Conservation (phyloP, 2,113 vertebrate species). For the Gavialis gangeticus region DNA sequence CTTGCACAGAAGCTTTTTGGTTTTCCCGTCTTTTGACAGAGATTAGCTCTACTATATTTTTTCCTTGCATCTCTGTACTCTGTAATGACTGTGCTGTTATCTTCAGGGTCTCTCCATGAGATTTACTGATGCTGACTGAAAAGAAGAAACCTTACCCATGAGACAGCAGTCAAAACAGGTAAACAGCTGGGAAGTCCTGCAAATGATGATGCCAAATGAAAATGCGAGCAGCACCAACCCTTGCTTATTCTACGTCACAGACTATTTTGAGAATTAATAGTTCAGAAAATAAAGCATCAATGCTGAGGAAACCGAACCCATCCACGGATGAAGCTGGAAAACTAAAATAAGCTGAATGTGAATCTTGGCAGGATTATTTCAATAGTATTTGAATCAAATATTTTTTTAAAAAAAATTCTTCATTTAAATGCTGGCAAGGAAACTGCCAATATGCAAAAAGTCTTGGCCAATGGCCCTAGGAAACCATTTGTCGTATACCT, state of each 20-base stretch:
- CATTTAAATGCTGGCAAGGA: not conserved
- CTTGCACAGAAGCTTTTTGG: not conserved
- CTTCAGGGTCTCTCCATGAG: not conserved
- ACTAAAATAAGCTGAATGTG: not conserved
- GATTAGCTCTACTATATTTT: not conserved
- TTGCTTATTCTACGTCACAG: not conserved
- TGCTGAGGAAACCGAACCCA: not conserved
- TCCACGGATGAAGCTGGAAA: rapidly evolving
- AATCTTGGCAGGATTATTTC: not conserved
- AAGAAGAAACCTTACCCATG: not conserved
- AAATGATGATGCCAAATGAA: not conserved
- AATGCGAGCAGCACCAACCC: not conserved
- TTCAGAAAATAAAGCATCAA: not conserved
- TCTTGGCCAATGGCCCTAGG: not conserved
- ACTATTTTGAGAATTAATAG: not conserved
- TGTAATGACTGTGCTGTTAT: not conserved
- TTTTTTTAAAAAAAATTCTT: slow-evolving; percentile 10
- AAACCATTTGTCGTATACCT: slow-evolving; percentile 52
- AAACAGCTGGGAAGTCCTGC: not conserved
- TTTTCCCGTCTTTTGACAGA: not conserved
- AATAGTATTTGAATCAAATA: not conserved
- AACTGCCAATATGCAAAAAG: not conserved
- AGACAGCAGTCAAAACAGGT: rapidly evolving
- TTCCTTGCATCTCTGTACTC: rapidly evolving
- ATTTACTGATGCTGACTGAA: rapidly evolving